Evolutionary conservation across 2,113 vertebrate species (phyloP).

Genomic region (Brienomyrus longianalis): DNA sequence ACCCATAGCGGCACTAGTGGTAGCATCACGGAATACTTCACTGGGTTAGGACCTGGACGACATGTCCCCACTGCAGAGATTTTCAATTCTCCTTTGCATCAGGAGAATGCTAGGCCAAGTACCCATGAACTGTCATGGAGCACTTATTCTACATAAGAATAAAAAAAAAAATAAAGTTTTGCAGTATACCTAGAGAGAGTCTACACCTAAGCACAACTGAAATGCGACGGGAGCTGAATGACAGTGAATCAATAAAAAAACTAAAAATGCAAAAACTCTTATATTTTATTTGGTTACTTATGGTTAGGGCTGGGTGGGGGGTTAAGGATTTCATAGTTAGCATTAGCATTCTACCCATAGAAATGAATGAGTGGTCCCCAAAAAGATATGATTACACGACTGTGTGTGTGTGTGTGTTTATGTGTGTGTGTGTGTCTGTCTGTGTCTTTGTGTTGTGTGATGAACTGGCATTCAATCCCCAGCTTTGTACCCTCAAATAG

Average conservation of each 20-base stretch:
- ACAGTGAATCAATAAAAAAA: too few relatives aligned
- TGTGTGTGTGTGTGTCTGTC: too few relatives aligned
- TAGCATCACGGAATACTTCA: not conserved
- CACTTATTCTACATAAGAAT: not conserved
- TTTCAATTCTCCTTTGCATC: not conserved
- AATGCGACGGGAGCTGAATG: too few relatives aligned
- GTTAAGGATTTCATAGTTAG: too few relatives aligned
- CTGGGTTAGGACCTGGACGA: not conserved
- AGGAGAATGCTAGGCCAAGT: not conserved
- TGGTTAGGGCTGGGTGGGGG: too few relatives aligned
- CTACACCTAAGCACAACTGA: not conserved
- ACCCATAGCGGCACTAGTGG: not conserved
- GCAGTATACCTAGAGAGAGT: not conserved
- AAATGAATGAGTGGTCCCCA: too few relatives aligned
- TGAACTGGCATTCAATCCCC: not conserved
- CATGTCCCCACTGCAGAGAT: not conserved
- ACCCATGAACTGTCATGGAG: not conserved
- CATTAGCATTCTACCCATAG: too few relatives aligned
- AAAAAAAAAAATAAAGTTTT: not conserved
- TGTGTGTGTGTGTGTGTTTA: too few relatives aligned
- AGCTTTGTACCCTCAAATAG: not conserved
- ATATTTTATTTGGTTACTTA: too few relatives aligned
- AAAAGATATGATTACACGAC: too few relatives aligned
- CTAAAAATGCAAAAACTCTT: too few relatives aligned
- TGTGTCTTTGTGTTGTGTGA: not conserved